Conservation (phyloP, 2,797 vertebrate genomes). For the Enteromius afrohamiltoni region DNA sequence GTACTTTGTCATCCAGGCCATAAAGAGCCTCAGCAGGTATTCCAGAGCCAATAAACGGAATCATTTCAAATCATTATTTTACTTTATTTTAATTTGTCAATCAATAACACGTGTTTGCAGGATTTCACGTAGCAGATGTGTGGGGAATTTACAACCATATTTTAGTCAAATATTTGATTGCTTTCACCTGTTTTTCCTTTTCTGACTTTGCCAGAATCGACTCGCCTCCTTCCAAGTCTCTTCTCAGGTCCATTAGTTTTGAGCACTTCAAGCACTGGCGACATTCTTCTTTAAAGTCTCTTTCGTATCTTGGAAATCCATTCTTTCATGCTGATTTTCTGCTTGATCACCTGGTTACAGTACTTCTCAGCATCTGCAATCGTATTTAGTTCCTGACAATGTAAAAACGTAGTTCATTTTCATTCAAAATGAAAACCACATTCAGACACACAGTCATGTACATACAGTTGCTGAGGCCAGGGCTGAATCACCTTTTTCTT, state of each 20-base stretch:
- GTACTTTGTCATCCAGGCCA: conserved; percentile 75
- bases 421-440: background rate
- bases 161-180: conserved; percentile 13
- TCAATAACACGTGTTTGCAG: conserved; percentile 23
- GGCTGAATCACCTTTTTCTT: conserved; percentile 72
- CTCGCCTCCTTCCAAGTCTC: conserved; percentile 77
- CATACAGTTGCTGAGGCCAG: background rate
- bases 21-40: conserved; percentile 51
- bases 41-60: conserved; percentile 25
- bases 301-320: conserved; percentile 67
- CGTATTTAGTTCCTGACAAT: conserved; percentile 73
- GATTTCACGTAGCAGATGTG: conserved; percentile 19
- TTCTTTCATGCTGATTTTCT: conserved; percentile 75
- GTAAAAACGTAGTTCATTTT: conserved; percentile 10
- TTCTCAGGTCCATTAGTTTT: conserved; percentile 73
- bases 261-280: conserved; percentile 57
- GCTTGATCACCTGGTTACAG: conserved; percentile 74
- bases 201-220: conserved; percentile 74
- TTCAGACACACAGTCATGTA: background rate
- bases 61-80: conserved; percentile 9
- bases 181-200: conserved; percentile 78
- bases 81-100: conserved; percentile 18
- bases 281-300: conserved; percentile 75
- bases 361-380: conserved; percentile 73
- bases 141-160: conserved; percentile 38